Evolutionary conservation across 2,888 invertebrate species (phyloP), one percentile per base, ranked within the genome.

Genomic region (Himalopsyche japonica): DNA sequence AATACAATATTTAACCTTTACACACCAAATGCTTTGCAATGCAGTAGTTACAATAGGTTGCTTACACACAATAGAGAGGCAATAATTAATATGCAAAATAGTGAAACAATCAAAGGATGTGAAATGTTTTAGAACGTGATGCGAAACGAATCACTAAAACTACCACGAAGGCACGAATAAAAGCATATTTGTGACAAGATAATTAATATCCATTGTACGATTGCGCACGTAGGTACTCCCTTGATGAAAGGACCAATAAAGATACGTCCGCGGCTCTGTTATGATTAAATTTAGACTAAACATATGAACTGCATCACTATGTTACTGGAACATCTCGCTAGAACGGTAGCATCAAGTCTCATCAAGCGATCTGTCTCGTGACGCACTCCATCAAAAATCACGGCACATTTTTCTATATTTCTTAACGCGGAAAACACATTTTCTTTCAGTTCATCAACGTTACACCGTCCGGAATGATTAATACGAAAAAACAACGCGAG

Each of bases 381-480:
- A 43, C 37, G 34, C 77, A 43, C 77, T 18, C 77, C 20, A 37
- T 20, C 34, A 34, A 43, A 70, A 70, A 30, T 70, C 70, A 70
- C 70, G 77, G 37, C 34, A 77, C 77, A 77, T 43, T 15, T 77
- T 34, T 76, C 1, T n/a, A 34, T 34, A 43, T 77, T 24, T 32
- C 37, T 70, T 27, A 70, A 70, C 70, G 27, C 70, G 70, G 70
- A 77, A 70, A 70, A 70, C 70, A 30, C 70, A 70, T 70, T 70
- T 70, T 70, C 70, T 27, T 30, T 70, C 12, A 70, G 70, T 70
- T 27, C 20, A 27, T 70, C 70, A 70, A 30, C 70, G 70, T 70
- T 30, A 70, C 70, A 70, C 79, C n/a, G 80, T 80, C 80, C 83
- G 83, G 83, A 83, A 83, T 83, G 83, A 83, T 83, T 70, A 70